Conservation (phyloP, 2,113 vertebrate genomes). For the Xyliphius kryptos region DNA sequence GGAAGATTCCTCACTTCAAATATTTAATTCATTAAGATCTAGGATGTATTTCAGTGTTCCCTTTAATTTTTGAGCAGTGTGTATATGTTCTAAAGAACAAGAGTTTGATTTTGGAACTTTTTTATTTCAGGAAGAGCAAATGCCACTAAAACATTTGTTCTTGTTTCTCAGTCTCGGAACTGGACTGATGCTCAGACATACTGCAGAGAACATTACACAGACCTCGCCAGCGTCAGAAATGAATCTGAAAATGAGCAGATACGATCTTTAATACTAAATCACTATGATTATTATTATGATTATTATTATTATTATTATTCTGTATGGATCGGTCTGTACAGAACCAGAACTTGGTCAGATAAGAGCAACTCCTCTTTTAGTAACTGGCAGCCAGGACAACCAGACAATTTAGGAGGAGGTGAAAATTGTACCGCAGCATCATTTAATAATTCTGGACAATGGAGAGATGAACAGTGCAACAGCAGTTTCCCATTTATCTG, state of each 20-base stretch:
- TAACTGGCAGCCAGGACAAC: slow-evolving; percentile 14
- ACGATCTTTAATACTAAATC: not conserved
- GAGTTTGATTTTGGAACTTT: not conserved
- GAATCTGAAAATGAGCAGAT: slow-evolving; percentile 3
- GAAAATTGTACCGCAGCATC: slow-evolving; percentile 6
- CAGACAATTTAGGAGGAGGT: slow-evolving; percentile 4
- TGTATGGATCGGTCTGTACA: slow-evolving; percentile 31
- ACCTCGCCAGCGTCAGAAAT: slow-evolving; percentile 27
- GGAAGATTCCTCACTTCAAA: no score
- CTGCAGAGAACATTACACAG: slow-evolving; percentile 32
- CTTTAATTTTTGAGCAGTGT: no score
- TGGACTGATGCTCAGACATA: slow-evolving; percentile 28
- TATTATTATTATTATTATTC: not conserved
- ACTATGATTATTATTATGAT: not conserved
- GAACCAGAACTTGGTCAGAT: slow-evolving; percentile 24
- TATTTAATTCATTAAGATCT: no score
- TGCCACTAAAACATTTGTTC: not conserved
- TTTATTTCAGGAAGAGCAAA: not conserved
- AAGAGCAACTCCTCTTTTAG: slow-evolving; percentile 28
- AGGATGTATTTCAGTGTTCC: no score
- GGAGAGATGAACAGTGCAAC: slow-evolving; percentile 7
- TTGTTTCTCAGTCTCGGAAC: not conserved
- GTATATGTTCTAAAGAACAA: no score
- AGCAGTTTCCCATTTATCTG: slow-evolving; percentile 24
- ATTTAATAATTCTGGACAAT: slow-evolving; percentile 6